Conservation (phyloP, 2,888 invertebrate species). For the Xestia sexstrigata region DNA sequence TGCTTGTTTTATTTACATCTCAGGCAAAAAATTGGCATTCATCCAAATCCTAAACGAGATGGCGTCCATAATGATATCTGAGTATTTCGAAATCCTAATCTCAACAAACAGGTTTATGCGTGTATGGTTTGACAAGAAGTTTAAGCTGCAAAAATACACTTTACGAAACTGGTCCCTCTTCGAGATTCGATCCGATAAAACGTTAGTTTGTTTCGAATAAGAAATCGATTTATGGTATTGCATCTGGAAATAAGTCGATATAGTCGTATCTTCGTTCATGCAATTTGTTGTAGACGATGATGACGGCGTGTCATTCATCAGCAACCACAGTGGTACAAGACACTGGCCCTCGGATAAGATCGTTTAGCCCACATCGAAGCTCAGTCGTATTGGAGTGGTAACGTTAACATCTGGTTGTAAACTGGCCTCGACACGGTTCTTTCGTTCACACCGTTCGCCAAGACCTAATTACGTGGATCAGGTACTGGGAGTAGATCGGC, state of each 20-base stretch:
- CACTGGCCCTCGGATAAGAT: constrained; percentile 71
- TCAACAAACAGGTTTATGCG: constrained; percentile 76
- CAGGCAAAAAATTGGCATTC: constrained; percentile 84
- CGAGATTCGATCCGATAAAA: constrained; percentile 58
- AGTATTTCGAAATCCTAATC: constrained; percentile 77
- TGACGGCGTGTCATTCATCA: constrained; percentile 65
- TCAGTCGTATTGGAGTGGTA: constrained; percentile 64
- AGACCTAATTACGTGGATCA: constrained; percentile 78
- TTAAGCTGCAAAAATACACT: constrained; percentile 67
- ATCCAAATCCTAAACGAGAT: constrained; percentile 78
- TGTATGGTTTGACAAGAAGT: constrained; percentile 73
- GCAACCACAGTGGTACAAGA: constrained; percentile 54
- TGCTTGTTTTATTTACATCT: constrained; percentile 84
- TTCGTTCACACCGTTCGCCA: constrained; percentile 79
- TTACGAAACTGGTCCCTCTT: constrained; percentile 62
- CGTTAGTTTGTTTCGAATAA: constrained; percentile 57
- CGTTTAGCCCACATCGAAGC: constrained; percentile 74
- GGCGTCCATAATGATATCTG: constrained; percentile 75
- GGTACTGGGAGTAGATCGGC: constrained; percentile 75
- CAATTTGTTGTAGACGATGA: constrained; percentile 57
- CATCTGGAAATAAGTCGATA: constrained; percentile 48
- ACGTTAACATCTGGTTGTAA: constrained; percentile 67
- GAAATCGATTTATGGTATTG: constrained; percentile 63
- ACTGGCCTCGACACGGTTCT: constrained; percentile 84
- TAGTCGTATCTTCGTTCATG: constrained; percentile 34